Base-by-base conservation (phyloP, 2,888 invertebrate genomes). In the Lymantria monacha region DNA sequence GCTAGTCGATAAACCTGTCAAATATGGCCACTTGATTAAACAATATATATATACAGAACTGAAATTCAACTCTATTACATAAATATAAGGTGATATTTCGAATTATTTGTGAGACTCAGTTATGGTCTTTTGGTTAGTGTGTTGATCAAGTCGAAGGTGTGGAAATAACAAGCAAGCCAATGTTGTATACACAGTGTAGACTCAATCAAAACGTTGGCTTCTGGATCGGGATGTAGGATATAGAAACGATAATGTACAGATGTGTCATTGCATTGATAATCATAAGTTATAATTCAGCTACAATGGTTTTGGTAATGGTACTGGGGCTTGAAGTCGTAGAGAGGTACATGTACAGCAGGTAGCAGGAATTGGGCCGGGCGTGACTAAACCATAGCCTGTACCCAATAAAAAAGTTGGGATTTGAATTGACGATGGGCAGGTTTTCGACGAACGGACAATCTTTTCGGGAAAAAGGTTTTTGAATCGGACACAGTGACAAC, bases 1-100 rank as follows among this genome's bases (percentile, higher is more conserved):
- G 36, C 57, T 47, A 72, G 61, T 70, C 70, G 69, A 70, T 70
- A 70, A 70, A 72, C 63, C 70, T 72, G 70, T 70, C 71, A 70
- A 72, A 69, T 59, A 65, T 71, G 67, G 67, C 68, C 70, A 52
- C 57, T 70, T 71, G 67, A 72, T 69, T 70, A 70, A 70, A 72
- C 65, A 70, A 56, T 42, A 42, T 7, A 12, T 7, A 31, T n/a
- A 3, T 7, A 30, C 0, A 15, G 42, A 57, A 37, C 0, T 37
- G 3, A 50, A 54, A 49, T 13, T 3, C 33, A 42, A 48, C 51
- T 52, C 13, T 53, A 52, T 8, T 0, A 0, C 0, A 7, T 0
- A 7, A 9, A 0, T 0, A 46, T 54, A 56, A 15, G 38, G 48
- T 55, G 7, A 37, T 11, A 13, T 49, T 55, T 65, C 0, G 12